Conservation (phyloP, 1,140 invertebrate genomes). For the Hydropsyche tenuis region DNA sequence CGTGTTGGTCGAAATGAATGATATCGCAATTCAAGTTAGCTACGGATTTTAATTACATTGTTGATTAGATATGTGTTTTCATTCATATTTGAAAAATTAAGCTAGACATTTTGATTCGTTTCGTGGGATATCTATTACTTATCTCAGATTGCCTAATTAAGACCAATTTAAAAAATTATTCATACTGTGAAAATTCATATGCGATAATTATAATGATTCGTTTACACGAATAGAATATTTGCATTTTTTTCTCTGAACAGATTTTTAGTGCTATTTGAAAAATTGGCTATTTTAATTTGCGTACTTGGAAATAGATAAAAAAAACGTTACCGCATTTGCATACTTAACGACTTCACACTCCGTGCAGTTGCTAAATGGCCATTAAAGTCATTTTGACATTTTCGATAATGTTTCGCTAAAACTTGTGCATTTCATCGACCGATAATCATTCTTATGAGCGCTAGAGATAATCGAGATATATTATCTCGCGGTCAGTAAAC, state of each 20-base stretch:
- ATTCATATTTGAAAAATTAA: slow-evolving; percentile 6
- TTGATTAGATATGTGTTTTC: not conserved
- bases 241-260: not conserved
- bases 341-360: not conserved
- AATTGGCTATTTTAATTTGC: too few species aligned
- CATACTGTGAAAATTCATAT: slow-evolving; percentile 7
- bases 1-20: too few species aligned
- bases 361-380: not conserved
- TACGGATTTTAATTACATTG: too few species aligned
- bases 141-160: slow-evolving; percentile 12
- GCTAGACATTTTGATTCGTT: not conserved
- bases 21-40: too few species aligned
- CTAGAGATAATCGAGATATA: slow-evolving; percentile 10
- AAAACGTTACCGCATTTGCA: not conserved
- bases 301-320: not conserved
- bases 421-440: not conserved
- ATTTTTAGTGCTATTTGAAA: too few species aligned
- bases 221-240: not conserved
- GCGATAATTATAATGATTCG: not conserved
- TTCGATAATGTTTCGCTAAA: not conserved
- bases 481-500: slow-evolving; percentile 15
- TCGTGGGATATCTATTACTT: not conserved
- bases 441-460: not conserved
- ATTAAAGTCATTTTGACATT: not conserved
- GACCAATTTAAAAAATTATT: slow-evolving; percentile 5